These are phyloP conservation scores for Donacobius atricapilla DNA, from an alignment of 2,113 vertebrate genomes.

Conservation along the genomic window DNA sequence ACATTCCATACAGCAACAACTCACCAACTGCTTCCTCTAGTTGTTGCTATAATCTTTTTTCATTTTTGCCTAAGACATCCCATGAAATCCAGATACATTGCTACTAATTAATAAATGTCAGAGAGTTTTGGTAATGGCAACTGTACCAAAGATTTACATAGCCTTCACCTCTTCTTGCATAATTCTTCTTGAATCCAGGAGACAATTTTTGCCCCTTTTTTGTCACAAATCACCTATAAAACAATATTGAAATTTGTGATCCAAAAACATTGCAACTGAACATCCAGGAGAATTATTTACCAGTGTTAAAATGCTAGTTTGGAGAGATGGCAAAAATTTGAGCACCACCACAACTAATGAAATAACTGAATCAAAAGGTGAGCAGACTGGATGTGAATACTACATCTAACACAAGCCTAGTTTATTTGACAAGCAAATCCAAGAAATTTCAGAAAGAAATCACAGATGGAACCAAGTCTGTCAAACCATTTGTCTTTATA, in stretches of 20 bases:
- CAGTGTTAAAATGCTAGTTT: not conserved
- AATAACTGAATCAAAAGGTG: not conserved
- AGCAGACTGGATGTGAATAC: not conserved
- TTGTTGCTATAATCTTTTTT: not conserved
- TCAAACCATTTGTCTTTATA: not conserved
- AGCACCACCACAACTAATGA: not conserved
- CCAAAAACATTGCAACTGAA: not conserved
- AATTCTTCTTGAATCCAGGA: not conserved
- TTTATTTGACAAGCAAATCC: not conserved
- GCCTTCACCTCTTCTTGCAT: not conserved
- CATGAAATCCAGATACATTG: not conserved
- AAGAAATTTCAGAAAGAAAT: not conserved
- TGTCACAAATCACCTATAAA: not conserved
- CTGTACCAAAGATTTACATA: not conserved
- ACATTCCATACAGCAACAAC: not conserved
- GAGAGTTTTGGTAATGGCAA: not conserved
- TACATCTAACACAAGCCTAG: not conserved
- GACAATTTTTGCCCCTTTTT: not conserved
- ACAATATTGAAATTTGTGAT: not conserved
- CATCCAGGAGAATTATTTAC: not conserved
- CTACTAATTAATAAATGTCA: not conserved
- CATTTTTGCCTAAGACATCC: not conserved
- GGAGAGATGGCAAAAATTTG: not conserved
- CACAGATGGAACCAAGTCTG: not conserved
- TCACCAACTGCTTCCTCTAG: not conserved